Evolutionary conservation across 2,113 vertebrate genomes (phyloP).

Genomic region (Pteruthius melanotis): DNA sequence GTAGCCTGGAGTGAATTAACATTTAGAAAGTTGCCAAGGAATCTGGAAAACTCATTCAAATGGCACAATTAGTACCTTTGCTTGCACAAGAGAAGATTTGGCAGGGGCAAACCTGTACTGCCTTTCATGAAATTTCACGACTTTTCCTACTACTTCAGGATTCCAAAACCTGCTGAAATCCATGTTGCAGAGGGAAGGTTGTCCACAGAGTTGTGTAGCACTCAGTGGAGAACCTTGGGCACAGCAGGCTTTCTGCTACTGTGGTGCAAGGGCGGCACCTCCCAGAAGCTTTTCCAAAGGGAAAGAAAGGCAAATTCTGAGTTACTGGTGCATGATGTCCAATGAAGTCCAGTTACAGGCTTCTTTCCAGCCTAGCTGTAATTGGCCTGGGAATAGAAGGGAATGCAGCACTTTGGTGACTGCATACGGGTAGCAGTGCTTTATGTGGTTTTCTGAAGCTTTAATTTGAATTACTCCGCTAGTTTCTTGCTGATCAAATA

Average conservation of each 20-base stretch:
- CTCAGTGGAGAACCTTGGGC: fast-evolving
- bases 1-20: background rate
- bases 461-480: background rate
- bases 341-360: background rate
- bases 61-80: slow-evolving; percentile 23
- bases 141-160: background rate
- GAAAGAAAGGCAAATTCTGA: background rate
- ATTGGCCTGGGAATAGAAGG: background rate
- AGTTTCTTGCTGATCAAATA: background rate
- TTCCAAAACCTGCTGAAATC: background rate
- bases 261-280: background rate
- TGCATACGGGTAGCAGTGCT: background rate
- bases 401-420: background rate
- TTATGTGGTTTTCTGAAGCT: background rate
- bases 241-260: background rate
- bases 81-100: background rate
- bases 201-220: background rate
- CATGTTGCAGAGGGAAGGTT: background rate
- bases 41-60: slow-evolving; percentile 14
- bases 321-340: background rate
- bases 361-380: background rate
- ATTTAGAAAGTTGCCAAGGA: slow-evolving; percentile 15
- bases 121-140: background rate
- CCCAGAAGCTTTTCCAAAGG: background rate
- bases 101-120: background rate